Evolutionary conservation across 2,797 vertebrate species (phyloP).

Genomic region (Rhinophrynus dorsalis): DNA sequence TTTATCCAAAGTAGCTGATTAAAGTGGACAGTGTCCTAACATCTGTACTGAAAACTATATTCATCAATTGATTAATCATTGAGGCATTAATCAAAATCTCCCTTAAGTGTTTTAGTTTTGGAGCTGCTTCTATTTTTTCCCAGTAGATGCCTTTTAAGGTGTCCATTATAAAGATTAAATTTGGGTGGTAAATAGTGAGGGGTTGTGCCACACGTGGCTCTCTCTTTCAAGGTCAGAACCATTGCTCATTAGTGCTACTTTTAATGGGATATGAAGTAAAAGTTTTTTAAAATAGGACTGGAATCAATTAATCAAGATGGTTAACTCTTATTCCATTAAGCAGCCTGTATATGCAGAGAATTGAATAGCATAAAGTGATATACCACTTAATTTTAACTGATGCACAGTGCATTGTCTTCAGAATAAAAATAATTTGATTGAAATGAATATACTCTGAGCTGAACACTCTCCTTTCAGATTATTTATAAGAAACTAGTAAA

Average conservation of each 20-base stretch:
- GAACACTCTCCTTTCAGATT: no score
- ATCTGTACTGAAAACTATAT: constrained; percentile 94
- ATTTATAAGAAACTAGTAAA: no score
- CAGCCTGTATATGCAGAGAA: constrained; percentile 59
- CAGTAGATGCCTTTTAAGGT: constrained; percentile 83
- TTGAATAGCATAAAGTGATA: constrained; percentile 25
- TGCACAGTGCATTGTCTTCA: not conserved
- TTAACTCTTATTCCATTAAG: constrained; percentile 71
- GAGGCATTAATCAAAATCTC: constrained; percentile 87
- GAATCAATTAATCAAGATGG: constrained; percentile 71
- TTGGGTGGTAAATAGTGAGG: constrained; percentile 78
- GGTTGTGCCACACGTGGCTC: constrained; percentile 69
- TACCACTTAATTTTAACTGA: not conserved
- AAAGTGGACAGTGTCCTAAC: constrained; percentile 85
- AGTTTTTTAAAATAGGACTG: constrained; percentile 76
- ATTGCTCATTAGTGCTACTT: constrained; percentile 80
- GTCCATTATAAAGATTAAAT: constrained; percentile 85
- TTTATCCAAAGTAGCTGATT: constrained; percentile 75
- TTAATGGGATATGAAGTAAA: constrained; percentile 80
- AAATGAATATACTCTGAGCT: no score
- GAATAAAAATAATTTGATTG: not conserved
- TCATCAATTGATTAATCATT: constrained; percentile 98
- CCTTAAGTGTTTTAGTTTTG: constrained; percentile 83
- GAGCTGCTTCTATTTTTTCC: constrained; percentile 72
- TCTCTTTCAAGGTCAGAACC: constrained; percentile 72